These are phyloP conservation scores for Bombus huntii DNA, from an alignment of 1,140 invertebrate genomes.

Conservation along the genomic window DNA sequence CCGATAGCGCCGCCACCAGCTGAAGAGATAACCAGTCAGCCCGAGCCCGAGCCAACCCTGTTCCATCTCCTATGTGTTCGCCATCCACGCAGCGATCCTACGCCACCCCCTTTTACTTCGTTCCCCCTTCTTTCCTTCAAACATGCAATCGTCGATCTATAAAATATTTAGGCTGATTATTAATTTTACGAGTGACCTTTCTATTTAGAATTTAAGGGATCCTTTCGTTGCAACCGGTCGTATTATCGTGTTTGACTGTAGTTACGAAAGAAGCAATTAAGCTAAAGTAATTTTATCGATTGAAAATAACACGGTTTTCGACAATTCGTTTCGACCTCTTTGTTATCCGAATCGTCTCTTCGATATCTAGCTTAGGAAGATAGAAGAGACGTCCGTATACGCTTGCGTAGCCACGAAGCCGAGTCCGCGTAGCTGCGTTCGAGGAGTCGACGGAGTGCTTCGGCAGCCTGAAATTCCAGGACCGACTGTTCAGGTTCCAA, in stretches of 20 bases:
- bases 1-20: slow-evolving; percentile 46
- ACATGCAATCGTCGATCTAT: neutral
- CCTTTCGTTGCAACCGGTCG: no score
- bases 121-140: no score
- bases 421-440: neutral
- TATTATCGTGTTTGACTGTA: rapidly evolving
- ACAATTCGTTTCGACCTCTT: neutral
- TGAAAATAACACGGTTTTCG: no score
- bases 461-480: slow-evolving; percentile 61
- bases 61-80: slow-evolving; percentile 4
- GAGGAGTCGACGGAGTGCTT: slow-evolving; percentile 42
- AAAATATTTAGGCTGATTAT: rapidly evolving
- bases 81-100: neutral
- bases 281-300: no score
- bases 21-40: slow-evolving; percentile 62
- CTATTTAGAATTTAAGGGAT: neutral
- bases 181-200: neutral
- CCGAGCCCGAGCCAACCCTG: slow-evolving; percentile 42
- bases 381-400: neutral
- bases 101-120: no score
- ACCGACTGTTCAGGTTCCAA: slow-evolving; percentile 57
- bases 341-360: no score
- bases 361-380: neutral
- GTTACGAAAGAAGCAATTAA: neutral
- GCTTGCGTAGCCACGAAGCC: neutral